Evolutionary conservation across 2,113 vertebrate species (phyloP), one percentile per base, ranked within the genome.

Genomic region (Eurypyga helias): DNA sequence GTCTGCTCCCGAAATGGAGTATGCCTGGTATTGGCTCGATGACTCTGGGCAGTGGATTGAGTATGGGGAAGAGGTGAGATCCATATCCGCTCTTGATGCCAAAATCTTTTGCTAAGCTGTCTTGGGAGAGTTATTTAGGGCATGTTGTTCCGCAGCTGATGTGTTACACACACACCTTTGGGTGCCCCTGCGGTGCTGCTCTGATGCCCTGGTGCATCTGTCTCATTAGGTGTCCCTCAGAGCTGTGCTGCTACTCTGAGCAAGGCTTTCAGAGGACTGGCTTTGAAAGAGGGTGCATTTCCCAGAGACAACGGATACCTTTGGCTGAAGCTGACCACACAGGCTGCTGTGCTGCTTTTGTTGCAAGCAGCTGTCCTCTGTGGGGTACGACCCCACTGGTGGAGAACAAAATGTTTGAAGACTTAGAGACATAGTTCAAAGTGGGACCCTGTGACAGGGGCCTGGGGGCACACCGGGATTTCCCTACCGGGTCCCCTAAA

Each of bases 1-100:
- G 20, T 98, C 95, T 58, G 97, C 97, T 67, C 96, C 98, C 16
- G 93, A 98, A 62, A 99, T 99, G 45, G 93, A 98, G 43, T 99
- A 98, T 58, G 10, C 95, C 58, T 99, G 99, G 99, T 99, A 98
- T 83, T 99, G 99, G 98, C 95, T 97, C 6, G 97, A 98, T 26
- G 97, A 98, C 19, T 48, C 16, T 4, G 89, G 96, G 1, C 43
- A 33, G 19, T 99, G 99, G 99, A 90, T 93, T 46, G 98, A 99
- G 85, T 99, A 98, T 45, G 98, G 98, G n/a, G 38, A 97, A 79
- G 48, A 98, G 97, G 99, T 99, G 69, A 98, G 98, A 82, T 67
- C 61, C 90, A 19, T 41, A 41, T 58, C 17, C 13, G 16, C 48
- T 55, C 7, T 45, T 62, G 11, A 28, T 85, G 38, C 20, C 8